phyloP scores from a whole-genome alignment of 2,888 invertebrate genomes.

The Nematopogon swammerdamellus region DNA sequence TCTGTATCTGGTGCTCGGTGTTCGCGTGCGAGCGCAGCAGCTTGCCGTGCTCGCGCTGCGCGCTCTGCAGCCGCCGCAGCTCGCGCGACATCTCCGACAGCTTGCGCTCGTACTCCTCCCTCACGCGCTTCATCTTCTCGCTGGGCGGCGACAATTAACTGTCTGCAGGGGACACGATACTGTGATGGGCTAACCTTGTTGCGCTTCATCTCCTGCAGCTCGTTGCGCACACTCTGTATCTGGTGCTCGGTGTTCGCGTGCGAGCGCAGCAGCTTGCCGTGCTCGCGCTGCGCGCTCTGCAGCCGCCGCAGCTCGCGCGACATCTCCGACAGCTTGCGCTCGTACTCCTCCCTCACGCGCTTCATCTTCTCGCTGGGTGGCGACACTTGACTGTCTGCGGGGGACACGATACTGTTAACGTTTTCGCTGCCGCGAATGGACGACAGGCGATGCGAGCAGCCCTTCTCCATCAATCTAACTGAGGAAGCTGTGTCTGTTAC shows the following conservation, averaged over 20 bases:
- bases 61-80: conserved; percentile 77
- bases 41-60: conserved; percentile 86
- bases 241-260: conserved; percentile 77
- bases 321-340: conserved; percentile 78
- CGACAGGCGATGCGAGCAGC: too few relatives aligned
- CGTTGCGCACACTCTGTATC: conserved; percentile 66
- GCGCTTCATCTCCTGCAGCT: conserved; percentile 78
- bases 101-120: conserved; percentile 87
- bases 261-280: conserved; percentile 77
- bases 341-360: conserved; percentile 86
- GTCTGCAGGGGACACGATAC: background rate
- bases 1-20: conserved; percentile 70
- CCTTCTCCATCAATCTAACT: too few relatives aligned
- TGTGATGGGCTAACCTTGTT: conserved; percentile 79
- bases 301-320: conserved; percentile 81
- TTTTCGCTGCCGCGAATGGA: too few relatives aligned
- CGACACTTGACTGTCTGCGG: conserved; percentile 33
- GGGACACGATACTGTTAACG: too few relatives aligned
- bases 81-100: conserved; percentile 82
- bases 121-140: conserved; percentile 75
- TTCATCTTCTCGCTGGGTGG: conserved; percentile 70
- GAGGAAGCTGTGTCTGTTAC: too few relatives aligned
- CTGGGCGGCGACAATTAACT: conserved; percentile 55
- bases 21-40: conserved; percentile 78
- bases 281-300: conserved; percentile 86